Base-by-base conservation (phyloP, 2,113 vertebrate species). In the Alethe diademata region DNA sequence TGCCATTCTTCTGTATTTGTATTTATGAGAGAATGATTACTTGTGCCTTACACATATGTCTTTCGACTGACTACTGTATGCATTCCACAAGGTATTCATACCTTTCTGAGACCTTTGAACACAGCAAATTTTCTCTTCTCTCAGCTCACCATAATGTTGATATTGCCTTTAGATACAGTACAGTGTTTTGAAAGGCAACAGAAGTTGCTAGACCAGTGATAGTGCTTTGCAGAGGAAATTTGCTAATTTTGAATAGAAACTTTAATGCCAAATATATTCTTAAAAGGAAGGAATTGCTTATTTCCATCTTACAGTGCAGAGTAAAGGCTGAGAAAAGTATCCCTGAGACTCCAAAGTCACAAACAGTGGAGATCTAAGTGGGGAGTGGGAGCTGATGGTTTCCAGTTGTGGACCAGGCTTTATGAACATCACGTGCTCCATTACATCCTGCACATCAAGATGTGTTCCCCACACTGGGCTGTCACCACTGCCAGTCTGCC, bases 391-490 rank as follows among this genome's bases (percentile, higher is more conserved):
- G 12, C 3, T 24, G 19, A 56, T 42, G 8, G 4, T 42, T 78
- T 35, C 47, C 54, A 12, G 3, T 18, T 33, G 48, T 3, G 4
- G 28, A 35, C 11, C 6, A 62, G 40, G 22, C 5, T 28, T 53
- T 48, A 25, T 4, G 28, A 79, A 61, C 5, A 5, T 20, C 29
- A 40, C 11, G 15, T 6, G 1, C 17, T 48, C 31, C 7, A 8
- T 35, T 36, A 36, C 81, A 53, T 69, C 31, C n/a, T 11, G 36
- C 4, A 51, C 26, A 45, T 42, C 40, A 35, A 25, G 4, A 4
- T 31, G n/a, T 76, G 9, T 33, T 86, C 17, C 6, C 19, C 12
- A 18, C 0, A 0, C 2, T 1, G 1, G 20, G 14, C 24, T 25
- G 42, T 36, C 57, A 79, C 7, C 11, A 11, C 38, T 54, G 20